A percentile compares a stretch with the other conserved stretches of the same genome.
phyloP scores from a whole-genome alignment of 2,797 vertebrate species.

The Craterocephalus amniculus region DNA sequence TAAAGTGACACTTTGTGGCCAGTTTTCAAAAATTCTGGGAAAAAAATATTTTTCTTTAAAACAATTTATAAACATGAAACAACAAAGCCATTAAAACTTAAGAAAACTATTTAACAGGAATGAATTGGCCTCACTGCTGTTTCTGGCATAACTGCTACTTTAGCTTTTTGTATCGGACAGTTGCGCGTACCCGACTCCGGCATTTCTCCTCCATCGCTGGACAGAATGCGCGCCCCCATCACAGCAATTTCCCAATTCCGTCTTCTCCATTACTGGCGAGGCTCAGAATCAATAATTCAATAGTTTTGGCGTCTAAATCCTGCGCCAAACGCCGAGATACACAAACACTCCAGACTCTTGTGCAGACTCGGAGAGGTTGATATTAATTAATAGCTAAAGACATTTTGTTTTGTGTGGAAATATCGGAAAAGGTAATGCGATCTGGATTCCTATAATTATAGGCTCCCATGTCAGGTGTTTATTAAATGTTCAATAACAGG shows the following conservation, averaged over 20 bases:
- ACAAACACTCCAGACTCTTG: constrained; percentile 73
- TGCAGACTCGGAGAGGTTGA: constrained; percentile 73
- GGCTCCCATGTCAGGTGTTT: constrained; percentile 77
- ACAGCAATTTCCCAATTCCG: constrained; percentile 78
- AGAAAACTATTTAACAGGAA: too few species aligned
- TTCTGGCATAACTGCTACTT: neutral
- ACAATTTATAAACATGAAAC: neutral
- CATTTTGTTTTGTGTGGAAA: constrained; percentile 79
- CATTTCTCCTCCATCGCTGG: constrained; percentile 32
- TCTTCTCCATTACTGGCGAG: constrained; percentile 82
- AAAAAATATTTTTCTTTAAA: neutral
- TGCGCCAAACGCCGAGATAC: constrained; percentile 73
- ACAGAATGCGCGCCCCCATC: constrained; percentile 59
- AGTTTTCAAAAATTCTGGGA: neutral
- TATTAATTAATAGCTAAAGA: constrained; percentile 85
- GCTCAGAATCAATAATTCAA: constrained; percentile 84
- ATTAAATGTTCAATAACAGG: constrained; percentile 79
- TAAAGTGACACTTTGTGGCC: constrained; percentile 26
- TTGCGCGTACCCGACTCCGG: constrained; percentile 45
- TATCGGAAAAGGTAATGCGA: constrained; percentile 74
- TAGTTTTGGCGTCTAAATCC: constrained; percentile 84
- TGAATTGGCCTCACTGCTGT: constrained; percentile 27
- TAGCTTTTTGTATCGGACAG: constrained; percentile 14
- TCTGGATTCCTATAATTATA: constrained; percentile 67
- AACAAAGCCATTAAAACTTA: neutral